Percentiles rank a stretch among this genome's conserved stretches.
phyloP scores from a whole-genome alignment of 2,113 vertebrate species.

The Tachuris rubrigastra region DNA sequence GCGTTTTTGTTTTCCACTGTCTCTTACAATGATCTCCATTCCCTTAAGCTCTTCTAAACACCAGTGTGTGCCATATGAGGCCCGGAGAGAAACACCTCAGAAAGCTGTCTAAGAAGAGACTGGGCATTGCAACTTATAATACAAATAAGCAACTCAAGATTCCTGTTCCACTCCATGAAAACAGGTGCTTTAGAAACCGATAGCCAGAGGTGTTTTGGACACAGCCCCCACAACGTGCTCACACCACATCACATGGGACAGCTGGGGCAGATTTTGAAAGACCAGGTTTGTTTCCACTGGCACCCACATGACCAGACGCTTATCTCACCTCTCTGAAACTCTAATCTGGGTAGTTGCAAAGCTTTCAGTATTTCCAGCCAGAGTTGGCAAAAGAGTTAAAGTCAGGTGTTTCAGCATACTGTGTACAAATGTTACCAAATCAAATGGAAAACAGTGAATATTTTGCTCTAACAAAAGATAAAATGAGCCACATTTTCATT shows the following conservation, averaged over 20 bases:
- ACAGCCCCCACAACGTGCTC: neutral
- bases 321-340: neutral
- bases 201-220: neutral
- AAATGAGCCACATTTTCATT: neutral
- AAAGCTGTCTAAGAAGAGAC: neutral
- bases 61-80: neutral
- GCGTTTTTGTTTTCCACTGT: neutral
- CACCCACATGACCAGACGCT: neutral
- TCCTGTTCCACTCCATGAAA: neutral
- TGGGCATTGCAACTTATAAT: neutral
- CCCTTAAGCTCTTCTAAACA: conserved; percentile 1
- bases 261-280: neutral
- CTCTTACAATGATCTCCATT: neutral
- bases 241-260: accelerated
- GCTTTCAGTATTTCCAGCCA: neutral
- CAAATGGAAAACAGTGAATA: neutral
- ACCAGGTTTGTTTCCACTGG: neutral
- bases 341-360: neutral
- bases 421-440: neutral
- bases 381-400: neutral
- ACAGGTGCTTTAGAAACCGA: neutral
- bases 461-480: neutral
- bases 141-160: neutral
- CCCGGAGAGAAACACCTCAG: neutral
- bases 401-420: neutral